Base-by-base conservation (phyloP, 1,140 invertebrate genomes). In the Nephila pilipes region DNA sequence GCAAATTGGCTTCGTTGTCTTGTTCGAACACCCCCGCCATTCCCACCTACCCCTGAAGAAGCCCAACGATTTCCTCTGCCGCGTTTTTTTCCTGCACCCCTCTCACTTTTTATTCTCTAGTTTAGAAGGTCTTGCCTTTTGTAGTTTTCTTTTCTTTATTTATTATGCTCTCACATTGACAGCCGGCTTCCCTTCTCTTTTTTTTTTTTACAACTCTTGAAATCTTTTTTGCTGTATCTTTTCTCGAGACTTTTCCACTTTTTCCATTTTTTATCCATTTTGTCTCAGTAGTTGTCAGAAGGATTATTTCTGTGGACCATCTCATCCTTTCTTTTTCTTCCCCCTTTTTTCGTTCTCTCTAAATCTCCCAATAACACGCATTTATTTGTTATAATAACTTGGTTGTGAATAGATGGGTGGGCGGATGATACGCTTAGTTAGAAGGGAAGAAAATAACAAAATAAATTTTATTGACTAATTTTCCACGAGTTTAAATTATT, bases 1-100 rank as follows among this genome's bases (percentile, higher is more conserved):
- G 90, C 90, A 92, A 92, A 92, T 92, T 92, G 90, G 90, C 90
- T 92, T 92, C 90, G 90, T 92, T 92, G 90, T 92, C 90, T 92
- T 92, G 75, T 88, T 60, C 85, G 85, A 65, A 46, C 55, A 29
- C 80, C 57, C 75, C 29, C 55, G 55, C 79, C 65, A 55, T 46
- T 81, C n/a, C 25, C 65, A 14, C 81, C 89, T 60, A 18, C 32
- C 63, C n/a, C 20, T 22, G 87, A 91, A 91, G 87, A 90, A 90
- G 87, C 87, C 87, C 18, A 38, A 58, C 54, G 87, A 55, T 57
- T 87, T 60, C 60, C 29, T 90, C 60, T 90, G 87, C 32, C 60
- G 85, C 58, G 25, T 58, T 85, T 85, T 85, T 57, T 87, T 25
- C 25, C 6, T 69, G 18, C 20, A n/a, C 87, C 65, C 32, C 25